phyloP scores from a whole-genome alignment of 2,888 invertebrate species.

The Tyria jacobaeae region DNA sequence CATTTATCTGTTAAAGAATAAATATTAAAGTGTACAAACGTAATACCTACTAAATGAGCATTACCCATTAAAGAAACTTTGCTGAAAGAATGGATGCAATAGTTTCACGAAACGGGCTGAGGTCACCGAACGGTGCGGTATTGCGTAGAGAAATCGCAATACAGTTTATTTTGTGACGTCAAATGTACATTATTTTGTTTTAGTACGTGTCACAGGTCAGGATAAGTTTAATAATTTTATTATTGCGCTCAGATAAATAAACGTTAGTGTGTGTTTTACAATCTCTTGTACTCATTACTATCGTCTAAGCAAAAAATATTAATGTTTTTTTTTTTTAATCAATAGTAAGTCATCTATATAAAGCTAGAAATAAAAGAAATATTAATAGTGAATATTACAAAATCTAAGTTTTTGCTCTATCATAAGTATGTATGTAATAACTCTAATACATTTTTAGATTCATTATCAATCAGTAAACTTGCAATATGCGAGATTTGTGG shows the following conservation, averaged over 20 bases:
- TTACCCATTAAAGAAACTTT: slow-evolving; percentile 23
- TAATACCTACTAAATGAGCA: slow-evolving; percentile 14
- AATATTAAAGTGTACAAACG: not conserved
- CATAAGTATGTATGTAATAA: too few species aligned
- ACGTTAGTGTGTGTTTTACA: not conserved
- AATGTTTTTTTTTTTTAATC: not conserved
- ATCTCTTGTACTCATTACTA: not conserved
- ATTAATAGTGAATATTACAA: too few species aligned
- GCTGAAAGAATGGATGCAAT: slow-evolving; percentile 29
- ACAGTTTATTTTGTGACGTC: slow-evolving; percentile 21
- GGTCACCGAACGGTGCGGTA: slow-evolving; percentile 22
- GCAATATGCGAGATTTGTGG: too few species aligned
- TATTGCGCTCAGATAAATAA: not conserved
- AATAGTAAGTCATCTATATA: too few species aligned
- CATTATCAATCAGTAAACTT: too few species aligned
- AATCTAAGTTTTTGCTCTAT: too few species aligned
- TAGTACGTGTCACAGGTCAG: slow-evolving; percentile 36
- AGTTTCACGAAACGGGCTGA: slow-evolving; percentile 25
- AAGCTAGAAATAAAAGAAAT: too few species aligned
- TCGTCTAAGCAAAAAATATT: not conserved
- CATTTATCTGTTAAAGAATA: not conserved
- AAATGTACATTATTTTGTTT: slow-evolving; percentile 31
- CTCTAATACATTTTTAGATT: too few species aligned
- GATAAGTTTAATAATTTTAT: slow-evolving; percentile 21
- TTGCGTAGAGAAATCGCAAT: slow-evolving; percentile 14